Evolutionary conservation across 2,797 vertebrate genomes (phyloP).

Genomic region (Choloepus didactylus): DNA sequence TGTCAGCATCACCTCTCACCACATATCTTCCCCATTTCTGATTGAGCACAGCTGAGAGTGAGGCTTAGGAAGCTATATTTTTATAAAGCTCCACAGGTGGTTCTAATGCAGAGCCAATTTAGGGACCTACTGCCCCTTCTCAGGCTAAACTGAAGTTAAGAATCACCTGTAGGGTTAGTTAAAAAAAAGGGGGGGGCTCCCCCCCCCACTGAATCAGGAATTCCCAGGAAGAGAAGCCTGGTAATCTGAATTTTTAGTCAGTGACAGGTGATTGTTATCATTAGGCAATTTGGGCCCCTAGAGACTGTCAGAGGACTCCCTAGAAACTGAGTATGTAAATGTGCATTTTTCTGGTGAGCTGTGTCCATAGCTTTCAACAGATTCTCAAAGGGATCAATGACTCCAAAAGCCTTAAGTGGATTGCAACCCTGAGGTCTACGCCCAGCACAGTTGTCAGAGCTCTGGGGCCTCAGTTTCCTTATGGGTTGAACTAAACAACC

Average conservation of each 20-base stretch:
- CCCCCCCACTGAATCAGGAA: background rate
- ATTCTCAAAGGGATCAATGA: background rate
- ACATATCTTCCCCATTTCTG: background rate
- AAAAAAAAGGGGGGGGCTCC: background rate
- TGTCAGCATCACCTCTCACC: background rate
- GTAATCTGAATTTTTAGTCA: background rate
- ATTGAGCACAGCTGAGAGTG: background rate
- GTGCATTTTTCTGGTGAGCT: background rate
- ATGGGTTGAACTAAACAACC: background rate
- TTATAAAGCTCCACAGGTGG: background rate
- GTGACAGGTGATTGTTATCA: background rate
- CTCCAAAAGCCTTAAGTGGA: background rate
- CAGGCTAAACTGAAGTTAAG: background rate
- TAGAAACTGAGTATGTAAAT: background rate
- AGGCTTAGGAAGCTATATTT: background rate
- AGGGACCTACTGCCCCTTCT: background rate
- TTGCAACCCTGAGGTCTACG: background rate
- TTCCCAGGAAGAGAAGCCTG: conserved; percentile 7
- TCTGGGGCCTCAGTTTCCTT: background rate
- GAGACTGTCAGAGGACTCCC: background rate
- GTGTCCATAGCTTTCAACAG: background rate
- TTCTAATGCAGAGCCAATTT: background rate
- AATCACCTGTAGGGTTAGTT: background rate
- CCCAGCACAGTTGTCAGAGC: background rate
- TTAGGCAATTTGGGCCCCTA: background rate